Base-by-base conservation (phyloP, 2,113 vertebrate species). In the Oreochromis aureus region DNA sequence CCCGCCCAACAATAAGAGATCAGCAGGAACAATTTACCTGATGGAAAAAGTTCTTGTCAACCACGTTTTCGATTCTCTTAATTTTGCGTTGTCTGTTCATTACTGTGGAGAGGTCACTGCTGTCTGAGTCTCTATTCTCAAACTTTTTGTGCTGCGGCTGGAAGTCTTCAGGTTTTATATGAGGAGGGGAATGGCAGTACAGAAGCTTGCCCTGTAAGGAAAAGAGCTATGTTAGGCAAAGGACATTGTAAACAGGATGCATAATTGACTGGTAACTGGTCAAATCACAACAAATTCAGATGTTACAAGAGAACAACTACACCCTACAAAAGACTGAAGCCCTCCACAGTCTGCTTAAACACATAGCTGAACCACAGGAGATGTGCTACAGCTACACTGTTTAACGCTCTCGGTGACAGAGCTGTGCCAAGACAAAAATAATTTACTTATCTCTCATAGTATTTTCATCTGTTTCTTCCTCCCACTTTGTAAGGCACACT, bases 31-130 rank as follows among this genome's bases (percentile, higher is more conserved):
- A 56, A 22, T 44, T 27, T 94, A 99, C 99, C 97, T 98, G 98
- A 92, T 99, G 97, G 89, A 99, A 99, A 95, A 99, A 99, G 1
- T 95, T 95, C 94, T 96, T 97, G 93, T 99, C 98, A 11, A 99
- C 98, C 4, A 96, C 66, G 89, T 99, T 99, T 95, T 99, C 98
- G 27, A 98, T 98, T 85, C 97, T 97, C 88, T 94, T 97, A 84
- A 94, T 90, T 93, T 96, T 98, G n/a, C 73, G 93, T 18, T 88
- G 93, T 78, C 92, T 96, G 76, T 11, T 88, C 55, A 80, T 81
- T 3, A 82, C 36, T 11, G 90, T 89, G 11, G 39, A 59, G 59
- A 87, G 76, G 19, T 89, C 63, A 4, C 53, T 22, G 10, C 61
- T 10, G 6, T 86, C 85, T 0, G 24, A 18, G 7, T 90, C 51